Evolutionary conservation across 2,797 vertebrate genomes (phyloP), one percentile per base, ranked within the genome.

Genomic region (Enteromius argenteus): DNA sequence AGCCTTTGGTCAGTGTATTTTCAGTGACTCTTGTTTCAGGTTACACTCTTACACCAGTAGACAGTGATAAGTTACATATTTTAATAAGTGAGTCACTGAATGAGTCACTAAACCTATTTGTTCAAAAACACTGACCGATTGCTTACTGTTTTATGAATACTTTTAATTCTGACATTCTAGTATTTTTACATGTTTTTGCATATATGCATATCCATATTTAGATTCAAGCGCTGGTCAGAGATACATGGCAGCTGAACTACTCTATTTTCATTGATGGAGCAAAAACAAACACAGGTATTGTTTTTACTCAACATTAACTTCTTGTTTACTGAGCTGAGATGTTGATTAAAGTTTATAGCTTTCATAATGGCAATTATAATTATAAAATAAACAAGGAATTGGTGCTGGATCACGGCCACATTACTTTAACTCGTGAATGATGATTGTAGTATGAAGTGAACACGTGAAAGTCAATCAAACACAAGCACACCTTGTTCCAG

Each of bases 381-480:
- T 9, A 42, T 42, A 42, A 42, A 42, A 39, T 27, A 60, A 4
- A 19, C n/a, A 17, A 56, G n/a, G 13, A 60, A 77, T 10, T 60
- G 74, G n/a, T 17, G 14, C n/a, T 60, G 73, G 49, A 75, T 56
- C 10, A 53, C 10, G 30, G 44, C 15, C 13, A 58, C 4, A 10
- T 39, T n/a, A 10, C 13, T 10, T 74, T 35, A 56, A 35, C 30
- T 14, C 21, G 37, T 11, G 19, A 35, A 51, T 73, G 19, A 4
- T n/a, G n/a, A n/a, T n/a, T n/a, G n/a, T n/a, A n/a, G n/a, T 66
- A 56, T 51, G 15, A 75, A 39, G 4, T 79, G 21, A 81, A 27
- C 8, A 60, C 23, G 32, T 44, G 27, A 80, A 58, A 9, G 6
- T 21, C n/a, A n/a, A 8, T 44, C 77, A 49, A 53, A 67, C 30